Evolutionary conservation across 2,888 invertebrate genomes (phyloP), one percentile per base, ranked within the genome.

Genomic region (Lepidochrysops patricia): DNA sequence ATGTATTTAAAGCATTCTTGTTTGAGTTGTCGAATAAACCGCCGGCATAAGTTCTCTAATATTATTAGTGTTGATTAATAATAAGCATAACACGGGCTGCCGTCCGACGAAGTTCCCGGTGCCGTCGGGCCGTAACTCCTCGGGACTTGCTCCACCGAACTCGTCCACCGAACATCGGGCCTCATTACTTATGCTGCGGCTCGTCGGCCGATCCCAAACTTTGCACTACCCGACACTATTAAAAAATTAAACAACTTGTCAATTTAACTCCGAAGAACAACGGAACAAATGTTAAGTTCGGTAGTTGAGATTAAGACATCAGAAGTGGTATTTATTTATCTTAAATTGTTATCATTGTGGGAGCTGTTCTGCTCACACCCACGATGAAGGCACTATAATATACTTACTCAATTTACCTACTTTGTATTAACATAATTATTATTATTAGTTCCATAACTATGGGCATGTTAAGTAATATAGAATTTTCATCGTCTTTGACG

Each of bases 31-130:
- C 2, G 29, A 29, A 29, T 29, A 29, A 29, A 13, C 26, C 9
- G 29, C 12, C 7, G 15, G 50, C 60, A 56, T 32, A 61, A 64
- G 27, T 61, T 58, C 32, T 37, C 25, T 61, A 63, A 63, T 62
- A 65, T 57, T 62, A 63, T 66, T 64, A 63, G 63, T 65, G 62
- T 63, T 59, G 61, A 65, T 66, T 62, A 66, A 62, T 63, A 66
- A 66, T 66, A 65, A 66, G 60, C 65, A 63, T 62, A 64, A 66
- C 64, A 63, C 63, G n/a, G 25, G 60, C 58, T 58, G 59, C 57
- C 65, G 61, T 60, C 61, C 62, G 65, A 66, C 62, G 62, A 65
- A 65, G 62, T 65, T 63, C 62, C 57, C 60, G 57, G 49, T 64
- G 61, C 54, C 32, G 54, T 32, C 54, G 62, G 59, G 57, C 61